Conservation (phyloP, 2,113 vertebrate genomes). For the Bostrychus sinensis region DNA sequence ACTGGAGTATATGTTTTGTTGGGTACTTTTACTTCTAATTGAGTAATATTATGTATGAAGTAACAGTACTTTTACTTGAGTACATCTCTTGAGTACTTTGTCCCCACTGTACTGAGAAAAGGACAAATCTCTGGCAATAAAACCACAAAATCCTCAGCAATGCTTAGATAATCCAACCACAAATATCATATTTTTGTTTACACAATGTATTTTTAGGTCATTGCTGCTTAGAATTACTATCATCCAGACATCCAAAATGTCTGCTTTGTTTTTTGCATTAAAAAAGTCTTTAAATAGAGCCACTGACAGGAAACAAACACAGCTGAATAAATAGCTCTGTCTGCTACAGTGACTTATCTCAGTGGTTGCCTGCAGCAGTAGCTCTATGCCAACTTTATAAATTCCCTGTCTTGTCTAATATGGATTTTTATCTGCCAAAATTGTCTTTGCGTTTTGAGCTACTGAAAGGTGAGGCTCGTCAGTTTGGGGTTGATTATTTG, state of each 20-base stretch:
- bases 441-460: background rate
- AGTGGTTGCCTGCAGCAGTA: background rate
- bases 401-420: background rate
- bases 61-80: too few relatives aligned
- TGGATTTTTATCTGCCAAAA: too few relatives aligned
- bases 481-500: too few relatives aligned
- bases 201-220: background rate
- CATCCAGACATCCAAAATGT: background rate
- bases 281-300: background rate
- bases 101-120: background rate
- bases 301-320: background rate
- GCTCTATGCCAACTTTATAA: background rate
- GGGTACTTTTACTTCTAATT: too few relatives aligned
- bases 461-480: too few relatives aligned
- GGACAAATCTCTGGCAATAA: too few relatives aligned
- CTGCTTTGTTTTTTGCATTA: conserved; percentile 1
- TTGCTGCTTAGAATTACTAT: background rate
- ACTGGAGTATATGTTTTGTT: too few relatives aligned
- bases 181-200: background rate
- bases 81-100: too few relatives aligned
- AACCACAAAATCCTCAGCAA: background rate
- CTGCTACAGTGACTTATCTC: conserved; percentile 1
- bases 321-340: background rate
- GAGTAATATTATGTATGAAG: too few relatives aligned
- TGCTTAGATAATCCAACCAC: background rate